Evolutionary conservation across 1,140 invertebrate species (phyloP), one percentile per base, ranked within the genome.

Genomic region (Mya arenaria): DNA sequence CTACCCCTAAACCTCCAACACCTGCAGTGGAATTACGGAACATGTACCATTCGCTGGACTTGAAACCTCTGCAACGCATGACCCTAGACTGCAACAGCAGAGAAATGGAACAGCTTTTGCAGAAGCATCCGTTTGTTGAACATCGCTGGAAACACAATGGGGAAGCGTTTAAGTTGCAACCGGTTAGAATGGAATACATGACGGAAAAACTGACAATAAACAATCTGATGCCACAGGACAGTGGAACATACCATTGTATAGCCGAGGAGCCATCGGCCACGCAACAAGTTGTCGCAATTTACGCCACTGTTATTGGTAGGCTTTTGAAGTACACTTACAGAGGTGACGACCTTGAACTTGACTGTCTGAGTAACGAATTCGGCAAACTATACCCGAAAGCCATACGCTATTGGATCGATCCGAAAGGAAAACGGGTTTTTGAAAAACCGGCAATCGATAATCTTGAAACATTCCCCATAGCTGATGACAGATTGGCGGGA

Each of bases 61-160:
- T 19, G 15, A 52, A 65, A 17, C 75, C 75, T 25, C 55, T 78
- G 75, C 36, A 56, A n/a, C 41, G 65, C 17, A 28, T 78, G 30
- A 68, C 63, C 10, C 34, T 78, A 37, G 37, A 41, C 4, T 78
- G 75, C 39, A 65, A 32, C 36, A 68, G 36, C 52, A 52, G 28
- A 6, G 75, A 28, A 55, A 62, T 52, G 17, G 56, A 30, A 13
- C 52, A 23, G 34, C 39, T 78, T 25, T 13, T 56, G n/a, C 19
- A 30, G 4, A 30, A 78, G n/a, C 58, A 37, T 52, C 75, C 75
- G 32, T 68, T 52, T 17, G 41, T 48, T 10, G 63, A 66, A 30
- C n/a, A 65, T 19, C 62, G 75, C 23, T 78, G 75, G 75, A 58
- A 78, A 78, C 48, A 78, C 41, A 78, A 78, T 68, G 63, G 75